phyloP scores from a whole-genome alignment of 2,797 vertebrate species.

The Ctenopoma kingsleyae region DNA sequence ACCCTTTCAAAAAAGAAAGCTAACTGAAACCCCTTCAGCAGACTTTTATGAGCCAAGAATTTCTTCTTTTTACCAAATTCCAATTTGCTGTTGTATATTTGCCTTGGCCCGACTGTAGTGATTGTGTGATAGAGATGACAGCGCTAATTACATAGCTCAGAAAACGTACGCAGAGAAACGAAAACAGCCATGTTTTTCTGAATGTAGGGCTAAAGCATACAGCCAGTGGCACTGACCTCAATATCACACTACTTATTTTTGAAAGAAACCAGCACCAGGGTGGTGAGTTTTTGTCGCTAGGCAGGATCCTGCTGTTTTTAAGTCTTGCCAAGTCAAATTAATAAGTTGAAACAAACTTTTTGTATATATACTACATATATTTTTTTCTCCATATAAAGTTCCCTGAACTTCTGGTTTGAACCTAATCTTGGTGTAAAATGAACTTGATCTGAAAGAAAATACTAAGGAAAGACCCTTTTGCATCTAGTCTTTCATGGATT shows the following conservation, averaged over 20 bases:
- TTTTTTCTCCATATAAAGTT: slow-evolving; percentile 27
- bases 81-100: slow-evolving; percentile 72
- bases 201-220: slow-evolving; percentile 57
- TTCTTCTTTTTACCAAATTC: slow-evolving; percentile 57
- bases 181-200: slow-evolving; percentile 73
- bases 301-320: slow-evolving; percentile 43
- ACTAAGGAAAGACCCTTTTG: slow-evolving; percentile 41
- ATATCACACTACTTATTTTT: slow-evolving; percentile 76
- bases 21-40: slow-evolving; percentile 55
- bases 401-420: slow-evolving; percentile 30
- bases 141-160: slow-evolving; percentile 77
- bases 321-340: slow-evolving; percentile 64
- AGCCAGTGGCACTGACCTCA: slow-evolving; percentile 75
- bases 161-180: slow-evolving; percentile 72
- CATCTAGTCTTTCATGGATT: slow-evolving; percentile 60
- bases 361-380: too few relatives aligned
- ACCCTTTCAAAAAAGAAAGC: slow-evolving; percentile 71
- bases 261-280: slow-evolving; percentile 61
- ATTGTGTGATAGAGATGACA: slow-evolving; percentile 72
- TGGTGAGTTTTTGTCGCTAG: slow-evolving; percentile 58
- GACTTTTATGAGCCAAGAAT: slow-evolving; percentile 63
- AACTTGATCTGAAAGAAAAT: slow-evolving; percentile 46
- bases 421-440: slow-evolving; percentile 54
- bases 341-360: slow-evolving; percentile 50
- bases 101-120: slow-evolving; percentile 71